phyloP scores from a whole-genome alignment of 2,797 vertebrate genomes.

The Graptemys geographica region DNA sequence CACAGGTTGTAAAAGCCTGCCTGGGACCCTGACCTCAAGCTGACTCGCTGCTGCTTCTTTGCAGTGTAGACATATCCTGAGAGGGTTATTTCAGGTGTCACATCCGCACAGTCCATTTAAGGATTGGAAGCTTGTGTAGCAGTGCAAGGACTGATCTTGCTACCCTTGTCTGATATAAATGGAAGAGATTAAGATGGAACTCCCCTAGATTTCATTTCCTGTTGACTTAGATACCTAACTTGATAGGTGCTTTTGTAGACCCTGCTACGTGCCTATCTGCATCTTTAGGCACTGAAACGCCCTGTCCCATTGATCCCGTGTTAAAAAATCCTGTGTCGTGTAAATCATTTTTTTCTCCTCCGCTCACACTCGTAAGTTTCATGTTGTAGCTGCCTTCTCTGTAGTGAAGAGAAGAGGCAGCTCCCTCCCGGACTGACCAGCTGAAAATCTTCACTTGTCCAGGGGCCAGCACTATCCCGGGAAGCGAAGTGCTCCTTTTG shows the following conservation, averaged over 20 bases:
- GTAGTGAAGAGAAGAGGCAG: neutral
- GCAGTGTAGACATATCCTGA: neutral
- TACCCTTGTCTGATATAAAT: neutral
- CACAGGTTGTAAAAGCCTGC: neutral
- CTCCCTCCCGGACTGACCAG: neutral
- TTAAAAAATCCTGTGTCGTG: neutral
- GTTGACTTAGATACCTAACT: neutral
- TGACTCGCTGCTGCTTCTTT: no score
- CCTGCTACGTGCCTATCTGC: neutral
- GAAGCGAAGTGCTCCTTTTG: neutral
- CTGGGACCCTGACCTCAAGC: neutral
- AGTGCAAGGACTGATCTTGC: neutral
- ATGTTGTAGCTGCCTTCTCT: neutral
- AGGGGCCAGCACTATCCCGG: neutral
- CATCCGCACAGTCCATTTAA: neutral
- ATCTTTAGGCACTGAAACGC: neutral
- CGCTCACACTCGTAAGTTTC: rapidly evolving
- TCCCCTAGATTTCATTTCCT: neutral
- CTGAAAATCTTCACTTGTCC: neutral
- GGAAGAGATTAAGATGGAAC: neutral
- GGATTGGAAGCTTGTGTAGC: neutral
- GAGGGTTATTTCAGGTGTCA: rapidly evolving
- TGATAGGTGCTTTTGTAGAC: neutral
- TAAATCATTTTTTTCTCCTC: neutral
- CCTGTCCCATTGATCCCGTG: neutral